Base-by-base conservation (phyloP, 1,140 invertebrate species). In the Theocolax elegans region DNA sequence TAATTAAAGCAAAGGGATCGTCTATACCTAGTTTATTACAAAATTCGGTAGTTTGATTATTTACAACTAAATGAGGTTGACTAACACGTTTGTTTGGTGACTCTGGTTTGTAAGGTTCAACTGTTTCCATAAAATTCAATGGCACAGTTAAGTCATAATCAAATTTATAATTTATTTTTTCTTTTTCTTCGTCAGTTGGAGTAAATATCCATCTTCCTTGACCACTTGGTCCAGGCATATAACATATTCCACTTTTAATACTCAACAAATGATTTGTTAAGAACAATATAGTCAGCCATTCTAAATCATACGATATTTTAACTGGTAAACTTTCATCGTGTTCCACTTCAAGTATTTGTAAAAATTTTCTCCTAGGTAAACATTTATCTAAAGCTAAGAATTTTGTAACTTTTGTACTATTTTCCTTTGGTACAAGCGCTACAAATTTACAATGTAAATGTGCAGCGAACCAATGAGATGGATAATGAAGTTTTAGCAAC, bases 371-470 rank as follows among this genome's bases (percentile, higher is more conserved):
- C 75, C 89, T 90, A 0, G 96, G 96, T 35, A 99, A 85, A 86
- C 97, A 98, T 87, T 99, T 99, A 81, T 99, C 97, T 9, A 99
- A 83, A 1, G 97, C 96, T 67, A 99, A 84, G 86, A 99, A 99
- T 84, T 94, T 95, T 0, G 97, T 99, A 31, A 87, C 75, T 74
- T 77, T 74, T 9, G 78, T 66, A 9, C 77, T 75, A 42, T 78
- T 66, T 29, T 84, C 74, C 46, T 86, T 82, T 27, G 89, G 87
- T 10, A 99, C 89, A 6, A 95, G 59, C 7, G 97, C 97, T 42
- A 93, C 90, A 88, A 97, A 99, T 87, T 97, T 96, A 74, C 94
- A 95, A 86, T 99, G 98, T 49, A 99, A 88, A 89, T 99, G 98
- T 49, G 96, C 98, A 53, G 97, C 87, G 87, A 99, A 99, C 97